Evolutionary conservation across 2,888 invertebrate genomes (phyloP), one percentile per base, ranked within the genome.

Genomic region (Ennomos quercinarius): DNA sequence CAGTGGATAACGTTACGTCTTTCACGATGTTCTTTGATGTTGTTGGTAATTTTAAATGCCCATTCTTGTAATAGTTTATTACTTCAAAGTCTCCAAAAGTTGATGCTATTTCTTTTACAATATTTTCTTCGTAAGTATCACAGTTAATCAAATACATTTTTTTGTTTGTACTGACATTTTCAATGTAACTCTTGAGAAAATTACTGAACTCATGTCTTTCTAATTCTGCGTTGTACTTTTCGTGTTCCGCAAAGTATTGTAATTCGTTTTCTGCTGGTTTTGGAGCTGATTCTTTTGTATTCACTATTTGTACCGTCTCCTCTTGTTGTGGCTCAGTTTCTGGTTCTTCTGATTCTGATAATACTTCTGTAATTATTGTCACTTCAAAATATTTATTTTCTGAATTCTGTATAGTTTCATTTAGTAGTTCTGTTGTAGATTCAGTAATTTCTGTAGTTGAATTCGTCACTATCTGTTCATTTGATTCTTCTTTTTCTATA

Each of bases 121-220:
- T 68, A 48, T 81, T 86, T 60, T 87, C 87, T 76, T 86, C 86
- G 10, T 91, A 89, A 2, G 78, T 71, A 64, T 87, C 84, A 63
- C 92, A 92, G 71, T 92, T 91, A 0, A 91, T 77, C 17, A 92
- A 58, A 66, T 84, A 83, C 40, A 92, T 72, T 75, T 86, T 88
- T 12, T 82, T 85, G 6, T 72, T 74, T 5, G 49, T 63, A 12
- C 41, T 9, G 1, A 69, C 65, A 27, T 68, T 73, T 37, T 81
- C 76, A 1, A 68, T 71, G 42, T 75, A 86, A 5, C 67, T 61
- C 61, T 85, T 86, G 0, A 89, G 63, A 63, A 91, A 89, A 11
- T 71, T 76, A 13, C 72, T 77, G 55, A 84, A 90, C 67, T 72
- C 75, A 2, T 82, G 80, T 57, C 77, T 77, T 74, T 87, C 84